These are phyloP conservation scores for Cepphus grylle DNA, from an alignment of 2,113 vertebrate genomes.

Conservation along the genomic window DNA sequence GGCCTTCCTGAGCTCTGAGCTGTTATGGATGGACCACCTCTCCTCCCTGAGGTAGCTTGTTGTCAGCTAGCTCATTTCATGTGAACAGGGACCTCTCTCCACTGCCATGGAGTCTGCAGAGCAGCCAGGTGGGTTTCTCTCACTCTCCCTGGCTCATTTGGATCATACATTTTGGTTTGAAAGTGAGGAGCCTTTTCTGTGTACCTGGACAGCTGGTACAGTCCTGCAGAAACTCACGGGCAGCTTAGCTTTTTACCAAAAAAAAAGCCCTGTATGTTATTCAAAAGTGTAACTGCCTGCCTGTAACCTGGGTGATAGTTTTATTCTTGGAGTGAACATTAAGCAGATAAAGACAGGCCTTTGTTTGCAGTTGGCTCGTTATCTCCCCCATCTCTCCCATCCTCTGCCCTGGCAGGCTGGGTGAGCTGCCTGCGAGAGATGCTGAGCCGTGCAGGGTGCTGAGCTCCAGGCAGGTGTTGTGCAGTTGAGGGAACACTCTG, in stretches of 20 bases:
- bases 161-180: neutral
- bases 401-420: neutral
- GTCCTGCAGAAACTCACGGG: neutral
- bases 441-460: neutral
- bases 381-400: neutral
- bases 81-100: neutral
- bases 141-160: neutral
- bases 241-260: neutral
- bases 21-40: neutral
- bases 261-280: neutral
- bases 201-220: neutral
- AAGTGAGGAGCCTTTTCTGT: neutral
- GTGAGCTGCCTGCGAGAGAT: neutral
- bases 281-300: neutral
- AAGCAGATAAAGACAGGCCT: neutral
- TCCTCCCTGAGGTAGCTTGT: neutral
- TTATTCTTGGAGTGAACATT: neutral
- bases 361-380: neutral
- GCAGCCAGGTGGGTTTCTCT: neutral
- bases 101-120: neutral
- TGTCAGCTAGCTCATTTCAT: neutral
- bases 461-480: neutral
- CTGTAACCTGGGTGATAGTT: neutral
- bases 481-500: slow-evolving; percentile 60
- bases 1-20: neutral